Evolutionary conservation across 2,888 invertebrate species (phyloP), one percentile per base, ranked within the genome.

Genomic region (Dascillus cervinus): DNA sequence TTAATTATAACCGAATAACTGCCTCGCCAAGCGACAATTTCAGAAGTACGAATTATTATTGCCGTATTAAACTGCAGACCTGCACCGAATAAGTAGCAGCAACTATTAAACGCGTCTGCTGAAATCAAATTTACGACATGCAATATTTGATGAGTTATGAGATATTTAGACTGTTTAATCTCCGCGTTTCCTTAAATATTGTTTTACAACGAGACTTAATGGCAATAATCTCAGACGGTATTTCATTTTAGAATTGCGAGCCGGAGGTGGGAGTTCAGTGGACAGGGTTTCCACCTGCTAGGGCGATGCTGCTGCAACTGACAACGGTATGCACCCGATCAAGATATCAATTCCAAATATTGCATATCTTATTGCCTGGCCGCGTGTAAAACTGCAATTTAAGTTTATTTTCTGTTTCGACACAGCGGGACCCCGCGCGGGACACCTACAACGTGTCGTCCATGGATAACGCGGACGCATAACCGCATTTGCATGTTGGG

Each of bases 1-100:
- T 50, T 48, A 48, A 49, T 51, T 51, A 51, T 49, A 49, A 46
- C 39, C 39, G 44, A 43, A 46, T 43, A 44, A 49, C 40, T 4
- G 8, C 17, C 5, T 17, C 17, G 17, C 17, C 8, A 41, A 32
- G 39, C 37, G 43, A 44, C 37, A 41, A 44, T 43, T 44, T 29
- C 32, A 23, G 27, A 28, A n/a, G 24, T 28, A 36, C 30, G 35
- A 37, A 37, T 37, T 39, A 43, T 43, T 43, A 36, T 37, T 37
- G 37, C 39, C n/a, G n/a, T n/a, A 37, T 32, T 37, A 33, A 37
- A 35, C 31, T 34, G 39, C 37, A 34, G 26, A 32, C 25, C 14
- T 26, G 37, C 34, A 37, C 39, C 39, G 39, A 37, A 37, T 37
- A 43, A 37, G 28, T 36, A 34, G 37, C 36, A 19, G 29, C 31